Conservation (phyloP, 2,113 vertebrate species). For the Onychostoma macrolepis region DNA sequence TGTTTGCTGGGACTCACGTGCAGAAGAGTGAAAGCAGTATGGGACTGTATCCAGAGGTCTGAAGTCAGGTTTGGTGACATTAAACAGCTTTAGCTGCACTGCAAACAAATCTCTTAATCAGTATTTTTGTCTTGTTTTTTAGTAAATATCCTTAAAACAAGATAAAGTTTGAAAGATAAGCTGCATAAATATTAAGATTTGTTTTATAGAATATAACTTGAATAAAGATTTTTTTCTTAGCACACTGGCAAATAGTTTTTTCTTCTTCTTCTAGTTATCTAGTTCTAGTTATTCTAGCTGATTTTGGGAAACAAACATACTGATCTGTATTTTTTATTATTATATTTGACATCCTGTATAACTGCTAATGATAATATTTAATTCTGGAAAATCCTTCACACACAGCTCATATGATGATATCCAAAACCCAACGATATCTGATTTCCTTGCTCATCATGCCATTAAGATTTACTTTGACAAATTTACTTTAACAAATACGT, state of each 20-base stretch:
- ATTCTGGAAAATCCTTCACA: neutral
- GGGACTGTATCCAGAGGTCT: neutral
- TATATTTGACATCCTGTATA: neutral
- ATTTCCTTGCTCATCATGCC: neutral
- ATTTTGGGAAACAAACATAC: no score
- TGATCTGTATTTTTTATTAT: no score
- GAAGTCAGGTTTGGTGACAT: conserved; percentile 20
- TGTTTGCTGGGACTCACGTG: conserved; percentile 54
- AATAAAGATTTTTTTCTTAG: neutral
- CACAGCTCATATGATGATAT: conserved; percentile 9
- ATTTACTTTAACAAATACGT: no score
- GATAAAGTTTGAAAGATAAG: neutral
- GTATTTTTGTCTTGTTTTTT: neutral
- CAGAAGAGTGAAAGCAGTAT: neutral
- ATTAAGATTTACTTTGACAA: no score
- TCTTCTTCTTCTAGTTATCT: neutral
- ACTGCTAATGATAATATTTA: neutral
- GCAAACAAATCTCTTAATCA: conserved; percentile 42
- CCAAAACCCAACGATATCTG: neutral
- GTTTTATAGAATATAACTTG: neutral
- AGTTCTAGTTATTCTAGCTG: no score
- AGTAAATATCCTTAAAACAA: neutral
- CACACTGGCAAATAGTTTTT: neutral
- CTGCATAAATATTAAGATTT: neutral
- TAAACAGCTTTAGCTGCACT: conserved; percentile 16